phyloP scores from a whole-genome alignment of 1,140 invertebrate species.

The Formica selysi region DNA sequence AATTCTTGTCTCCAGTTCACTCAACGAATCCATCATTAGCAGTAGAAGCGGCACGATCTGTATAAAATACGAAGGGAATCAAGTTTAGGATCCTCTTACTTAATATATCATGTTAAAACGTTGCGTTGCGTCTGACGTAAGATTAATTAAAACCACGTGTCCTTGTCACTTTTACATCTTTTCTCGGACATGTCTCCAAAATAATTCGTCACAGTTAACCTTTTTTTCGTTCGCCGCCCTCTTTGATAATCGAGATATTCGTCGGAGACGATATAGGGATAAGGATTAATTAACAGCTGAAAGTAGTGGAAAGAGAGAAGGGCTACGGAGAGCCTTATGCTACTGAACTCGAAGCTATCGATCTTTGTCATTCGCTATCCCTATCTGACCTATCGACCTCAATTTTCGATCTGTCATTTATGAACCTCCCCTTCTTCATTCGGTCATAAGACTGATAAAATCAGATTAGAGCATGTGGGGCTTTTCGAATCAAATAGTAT shows the following conservation, averaged over 20 bases:
- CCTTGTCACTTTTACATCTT: conserved; percentile 11
- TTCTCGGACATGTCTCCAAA: conserved; percentile 8
- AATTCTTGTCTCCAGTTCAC: conserved; percentile 40
- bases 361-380: conserved; percentile 51
- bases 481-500: neutral
- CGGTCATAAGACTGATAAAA: conserved; percentile 39
- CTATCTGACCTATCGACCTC: conserved; percentile 47
- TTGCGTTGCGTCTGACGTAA: neutral
- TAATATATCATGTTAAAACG: conserved; percentile 1
- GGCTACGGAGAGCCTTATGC: neutral
- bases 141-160: conserved; percentile 46
- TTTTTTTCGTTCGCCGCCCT: conserved; percentile 18
- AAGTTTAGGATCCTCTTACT: conserved; percentile 11
- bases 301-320: neutral
- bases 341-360: conserved; percentile 27
- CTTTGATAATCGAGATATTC: neutral
- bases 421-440: neutral
- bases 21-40: conserved; percentile 42
- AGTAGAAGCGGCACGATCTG: neutral
- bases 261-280: neutral
- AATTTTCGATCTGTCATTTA: conserved; percentile 38
- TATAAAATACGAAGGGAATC: conserved; percentile 1
- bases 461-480: conserved; percentile 2
- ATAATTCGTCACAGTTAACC: conserved; percentile 28
- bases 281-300: conserved; percentile 47